phyloP scores from a whole-genome alignment of 2,113 vertebrate genomes.

The Suricata suricatta region DNA sequence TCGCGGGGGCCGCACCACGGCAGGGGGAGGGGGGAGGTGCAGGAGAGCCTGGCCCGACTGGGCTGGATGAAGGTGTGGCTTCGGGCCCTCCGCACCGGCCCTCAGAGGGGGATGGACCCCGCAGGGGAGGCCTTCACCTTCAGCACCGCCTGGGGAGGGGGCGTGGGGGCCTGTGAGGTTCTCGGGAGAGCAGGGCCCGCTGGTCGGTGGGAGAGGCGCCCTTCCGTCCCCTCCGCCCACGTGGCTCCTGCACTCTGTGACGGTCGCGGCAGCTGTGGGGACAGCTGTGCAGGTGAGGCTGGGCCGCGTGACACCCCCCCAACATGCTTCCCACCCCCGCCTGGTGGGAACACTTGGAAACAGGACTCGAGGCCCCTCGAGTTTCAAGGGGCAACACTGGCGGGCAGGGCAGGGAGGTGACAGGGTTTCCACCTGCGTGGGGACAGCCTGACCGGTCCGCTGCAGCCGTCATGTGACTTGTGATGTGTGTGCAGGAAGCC shows the following conservation, averaged over 20 bases:
- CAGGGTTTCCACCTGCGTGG: background rate
- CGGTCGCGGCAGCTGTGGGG: slow-evolving; percentile 32
- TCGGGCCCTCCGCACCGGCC: background rate
- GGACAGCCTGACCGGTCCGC: background rate
- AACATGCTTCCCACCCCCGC: background rate
- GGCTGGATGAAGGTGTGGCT: background rate
- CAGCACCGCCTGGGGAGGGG: too few relatives aligned
- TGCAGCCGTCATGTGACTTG: background rate
- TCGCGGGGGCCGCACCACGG: too few relatives aligned
- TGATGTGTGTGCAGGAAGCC: background rate
- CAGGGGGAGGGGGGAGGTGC: too few relatives aligned
- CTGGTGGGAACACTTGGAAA: background rate
- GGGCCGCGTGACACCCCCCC: background rate
- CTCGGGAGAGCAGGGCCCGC: background rate
- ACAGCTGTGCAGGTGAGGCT: slow-evolving; percentile 42
- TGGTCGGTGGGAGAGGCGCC: background rate
- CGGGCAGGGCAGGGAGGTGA: background rate
- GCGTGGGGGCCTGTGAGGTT: background rate
- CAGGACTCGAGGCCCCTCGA: background rate
- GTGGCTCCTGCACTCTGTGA: background rate
- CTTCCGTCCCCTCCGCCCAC: background rate
- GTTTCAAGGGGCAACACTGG: background rate
- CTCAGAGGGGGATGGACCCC: rapidly evolving
- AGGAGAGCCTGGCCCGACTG: background rate
- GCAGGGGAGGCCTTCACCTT: background rate